Conservation (phyloP, 2,113 vertebrate species). For the Malurus melanocephalus region DNA sequence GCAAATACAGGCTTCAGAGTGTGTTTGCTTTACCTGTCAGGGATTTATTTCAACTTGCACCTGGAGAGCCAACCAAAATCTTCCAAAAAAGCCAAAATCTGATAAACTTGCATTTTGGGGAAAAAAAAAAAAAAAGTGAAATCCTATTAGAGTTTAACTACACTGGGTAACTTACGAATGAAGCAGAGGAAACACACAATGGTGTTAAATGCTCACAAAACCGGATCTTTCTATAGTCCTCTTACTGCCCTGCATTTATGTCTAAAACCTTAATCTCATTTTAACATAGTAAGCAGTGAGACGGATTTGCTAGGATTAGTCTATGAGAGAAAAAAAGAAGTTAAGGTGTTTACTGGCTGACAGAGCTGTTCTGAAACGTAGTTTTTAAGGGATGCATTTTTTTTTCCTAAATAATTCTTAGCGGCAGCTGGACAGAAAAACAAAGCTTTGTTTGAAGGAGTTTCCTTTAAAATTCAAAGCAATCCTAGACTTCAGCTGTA, state of each 20-base stretch:
- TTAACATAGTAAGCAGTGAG: neutral
- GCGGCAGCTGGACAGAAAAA: neutral
- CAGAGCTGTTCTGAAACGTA: neutral
- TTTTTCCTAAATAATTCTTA: neutral
- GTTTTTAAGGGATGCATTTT: neutral
- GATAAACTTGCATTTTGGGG: neutral
- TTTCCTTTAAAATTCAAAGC: constrained; percentile 17
- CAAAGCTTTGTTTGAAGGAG: neutral
- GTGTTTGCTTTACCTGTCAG: neutral
- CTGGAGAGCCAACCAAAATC: neutral
- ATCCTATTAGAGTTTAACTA: neutral
- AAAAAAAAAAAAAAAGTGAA: neutral
- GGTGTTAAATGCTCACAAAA: neutral
- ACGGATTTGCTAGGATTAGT: neutral
- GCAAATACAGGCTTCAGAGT: neutral
- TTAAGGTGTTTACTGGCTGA: neutral
- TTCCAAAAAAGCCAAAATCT: neutral
- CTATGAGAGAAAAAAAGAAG: neutral
- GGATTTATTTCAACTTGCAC: neutral
- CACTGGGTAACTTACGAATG: neutral
- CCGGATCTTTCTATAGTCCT: neutral
- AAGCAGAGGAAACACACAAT: neutral
- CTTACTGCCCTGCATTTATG: neutral
- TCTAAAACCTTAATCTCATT: constrained; percentile 10
- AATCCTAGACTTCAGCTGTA: neutral